Base-by-base conservation (phyloP, 2,888 invertebrate species). In the Macrophya alboannulata region DNA sequence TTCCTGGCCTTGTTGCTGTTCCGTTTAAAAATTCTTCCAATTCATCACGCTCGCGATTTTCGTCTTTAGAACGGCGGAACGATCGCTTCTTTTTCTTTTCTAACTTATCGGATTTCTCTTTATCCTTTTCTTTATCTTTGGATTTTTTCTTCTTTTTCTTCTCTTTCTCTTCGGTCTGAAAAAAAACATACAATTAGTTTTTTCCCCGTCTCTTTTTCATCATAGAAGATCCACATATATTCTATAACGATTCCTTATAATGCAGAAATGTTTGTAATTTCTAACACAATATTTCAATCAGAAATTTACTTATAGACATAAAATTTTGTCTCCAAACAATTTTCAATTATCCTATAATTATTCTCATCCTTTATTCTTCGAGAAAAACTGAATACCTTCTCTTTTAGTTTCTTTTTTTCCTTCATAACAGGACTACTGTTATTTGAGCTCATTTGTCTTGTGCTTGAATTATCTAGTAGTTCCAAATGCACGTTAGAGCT, bases 11-110 rank as follows among this genome's bases (percentile, higher is more conserved):
- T 93, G 95, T 91, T 89, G 95, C 87, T 88, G 94, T 91, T 86
- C 95, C 95, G 91, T 95, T 96, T 9, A 96, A 92, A 92, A 96
- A 96, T 89, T 96, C 95, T 89, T 96, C 96, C 55, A 96, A 91
- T 89, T 96, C 96, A 88, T 95, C 95, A 21, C 93, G 93, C 68
- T 94, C 93, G 72, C 93, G 92, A 40, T 94, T 94, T 89, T 94
- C 94, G 85, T 94, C 94, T 88, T 93, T 92, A 5, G 94, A 94
- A 25, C 94, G 93, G 86, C 90, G 90, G 17, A 89, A 86, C 8
- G 93, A 92, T 51, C 94, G 92, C 87, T 94, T 94, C 87, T 94
- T 94, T 89, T 93, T 94, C 89, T 92, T 94, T 87, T 92, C 94
- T 87, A 88, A 89, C 87, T 92, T 94, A 88, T 91, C 92, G 15